Evolutionary conservation across 2,888 invertebrate species (phyloP).

Genomic region (Cryptosula pallasiana): DNA sequence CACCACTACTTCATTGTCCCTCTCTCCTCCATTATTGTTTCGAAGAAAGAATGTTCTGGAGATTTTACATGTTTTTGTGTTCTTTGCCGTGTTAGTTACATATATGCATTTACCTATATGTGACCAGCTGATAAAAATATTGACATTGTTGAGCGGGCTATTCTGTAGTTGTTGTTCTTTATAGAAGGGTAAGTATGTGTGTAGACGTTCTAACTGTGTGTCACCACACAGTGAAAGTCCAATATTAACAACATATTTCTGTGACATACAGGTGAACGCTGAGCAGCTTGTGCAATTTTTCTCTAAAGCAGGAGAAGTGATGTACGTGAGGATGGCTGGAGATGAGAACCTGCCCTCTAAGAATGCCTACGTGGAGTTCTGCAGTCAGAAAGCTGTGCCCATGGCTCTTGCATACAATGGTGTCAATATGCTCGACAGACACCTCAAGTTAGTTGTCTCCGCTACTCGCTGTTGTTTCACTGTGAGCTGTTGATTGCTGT

Average conservation of each 20-base stretch:
- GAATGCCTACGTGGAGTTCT: conserved; percentile 86
- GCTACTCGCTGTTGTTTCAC: background rate
- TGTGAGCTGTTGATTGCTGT: too few relatives aligned
- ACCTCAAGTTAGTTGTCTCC: conserved; percentile 54
- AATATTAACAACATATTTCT: conserved; percentile 23
- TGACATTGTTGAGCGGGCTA: too few relatives aligned
- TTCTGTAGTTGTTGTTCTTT: too few relatives aligned
- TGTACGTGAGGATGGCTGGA: conserved; percentile 85
- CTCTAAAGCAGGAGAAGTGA: conserved; percentile 82
- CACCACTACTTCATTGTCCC: background rate
- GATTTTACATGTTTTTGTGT: background rate
- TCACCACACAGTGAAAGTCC: too few relatives aligned
- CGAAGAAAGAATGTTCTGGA: conserved; percentile 7
- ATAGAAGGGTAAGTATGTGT: too few relatives aligned
- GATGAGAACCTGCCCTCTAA: conserved; percentile 62
- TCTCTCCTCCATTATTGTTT: background rate
- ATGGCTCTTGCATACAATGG: conserved; percentile 77
- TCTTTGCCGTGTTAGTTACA: too few relatives aligned
- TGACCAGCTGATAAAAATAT: too few relatives aligned
- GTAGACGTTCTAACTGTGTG: background rate
- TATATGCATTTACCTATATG: too few relatives aligned
- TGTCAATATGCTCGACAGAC: conserved; percentile 67
- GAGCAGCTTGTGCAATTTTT: conserved; percentile 87
- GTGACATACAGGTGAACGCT: conserved; percentile 54
- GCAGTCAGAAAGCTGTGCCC: conserved; percentile 81